Evolutionary conservation across 2,888 invertebrate genomes (phyloP).

Genomic region (Zeuzera pyrina): DNA sequence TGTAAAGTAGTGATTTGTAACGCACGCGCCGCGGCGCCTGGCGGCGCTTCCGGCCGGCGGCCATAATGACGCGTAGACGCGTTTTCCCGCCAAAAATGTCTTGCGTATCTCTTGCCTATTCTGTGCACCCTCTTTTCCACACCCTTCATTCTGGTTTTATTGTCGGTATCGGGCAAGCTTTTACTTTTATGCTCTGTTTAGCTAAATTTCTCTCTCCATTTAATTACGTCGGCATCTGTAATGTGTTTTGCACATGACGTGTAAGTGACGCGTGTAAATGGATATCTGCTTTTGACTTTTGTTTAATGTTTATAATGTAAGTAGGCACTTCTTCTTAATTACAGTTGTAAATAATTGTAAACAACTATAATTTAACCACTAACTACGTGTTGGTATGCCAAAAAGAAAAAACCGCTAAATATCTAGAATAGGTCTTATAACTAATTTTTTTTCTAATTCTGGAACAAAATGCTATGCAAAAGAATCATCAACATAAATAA

Average conservation of each 20-base stretch:
- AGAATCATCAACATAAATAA: too few species aligned
- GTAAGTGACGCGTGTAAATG: slow-evolving; percentile 8
- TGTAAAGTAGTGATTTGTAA: slow-evolving; percentile 75
- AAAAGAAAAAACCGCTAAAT: too few species aligned
- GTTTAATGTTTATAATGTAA: too few species aligned
- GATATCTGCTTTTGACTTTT: slow-evolving; percentile 27
- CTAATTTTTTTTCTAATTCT: too few species aligned
- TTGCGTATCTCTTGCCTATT: slow-evolving; percentile 16
- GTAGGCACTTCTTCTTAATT: too few species aligned
- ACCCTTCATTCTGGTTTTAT: slow-evolving; percentile 36
- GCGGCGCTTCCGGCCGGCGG: slow-evolving; percentile 54
- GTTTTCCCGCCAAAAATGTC: slow-evolving; percentile 24
- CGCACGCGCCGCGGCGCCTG: slow-evolving; percentile 70
- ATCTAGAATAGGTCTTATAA: too few species aligned
- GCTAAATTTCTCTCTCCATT: slow-evolving; percentile 58
- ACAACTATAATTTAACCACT: too few species aligned
- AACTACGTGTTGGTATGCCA: too few species aligned
- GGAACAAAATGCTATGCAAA: too few species aligned
- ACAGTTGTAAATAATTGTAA: too few species aligned
- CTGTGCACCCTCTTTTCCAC: slow-evolving; percentile 23
- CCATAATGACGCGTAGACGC: slow-evolving; percentile 56
- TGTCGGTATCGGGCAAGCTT: slow-evolving; percentile 32
- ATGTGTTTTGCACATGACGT: slow-evolving; percentile 52
- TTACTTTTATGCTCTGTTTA: slow-evolving; percentile 65
- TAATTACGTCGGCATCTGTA: slow-evolving; percentile 49